Conservation (phyloP, 2,113 vertebrate genomes). For the Corythaeola cristata region DNA sequence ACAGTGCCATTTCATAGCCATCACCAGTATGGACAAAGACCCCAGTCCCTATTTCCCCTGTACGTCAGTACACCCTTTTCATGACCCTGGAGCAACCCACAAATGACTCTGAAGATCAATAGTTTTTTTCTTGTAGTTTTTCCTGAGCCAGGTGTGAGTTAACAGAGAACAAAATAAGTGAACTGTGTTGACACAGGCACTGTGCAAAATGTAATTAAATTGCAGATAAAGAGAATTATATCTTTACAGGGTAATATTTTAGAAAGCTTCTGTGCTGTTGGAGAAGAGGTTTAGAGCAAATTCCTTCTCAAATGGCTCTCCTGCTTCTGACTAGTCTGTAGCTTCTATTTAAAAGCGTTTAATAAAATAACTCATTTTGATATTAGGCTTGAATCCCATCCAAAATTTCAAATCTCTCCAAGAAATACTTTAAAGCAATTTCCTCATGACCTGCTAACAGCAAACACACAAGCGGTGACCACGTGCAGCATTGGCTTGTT, state of each 20-base stretch:
- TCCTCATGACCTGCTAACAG: slow-evolving; percentile 63
- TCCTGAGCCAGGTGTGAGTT: neutral
- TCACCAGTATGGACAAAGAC: neutral
- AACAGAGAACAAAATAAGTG: slow-evolving; percentile 32
- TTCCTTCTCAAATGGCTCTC: slow-evolving; percentile 48
- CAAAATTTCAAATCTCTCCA: slow-evolving; percentile 55
- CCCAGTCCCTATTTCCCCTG: neutral
- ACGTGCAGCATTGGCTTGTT: neutral
- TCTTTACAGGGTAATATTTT: slow-evolving; percentile 69
- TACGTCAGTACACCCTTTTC: neutral
- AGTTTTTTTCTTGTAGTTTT: neutral
- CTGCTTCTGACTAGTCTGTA: neutral
- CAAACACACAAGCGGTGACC: slow-evolving; percentile 53
- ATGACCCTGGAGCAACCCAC: neutral
- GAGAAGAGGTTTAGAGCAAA: slow-evolving; percentile 61
- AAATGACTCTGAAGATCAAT: neutral
- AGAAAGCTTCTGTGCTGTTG: slow-evolving; percentile 57
- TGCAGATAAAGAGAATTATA: slow-evolving; percentile 71
- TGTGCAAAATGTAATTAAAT: slow-evolving; percentile 68
- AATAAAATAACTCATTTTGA: slow-evolving; percentile 72
- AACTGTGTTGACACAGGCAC: slow-evolving; percentile 42
- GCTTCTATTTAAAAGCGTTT: slow-evolving; percentile 70
- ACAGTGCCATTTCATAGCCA: neutral
- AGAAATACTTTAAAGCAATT: slow-evolving; percentile 68
- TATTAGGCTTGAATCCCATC: slow-evolving; percentile 68